Evolutionary conservation across 2,113 vertebrate genomes (phyloP).

Genomic region (Pollimyrus isidori): DNA sequence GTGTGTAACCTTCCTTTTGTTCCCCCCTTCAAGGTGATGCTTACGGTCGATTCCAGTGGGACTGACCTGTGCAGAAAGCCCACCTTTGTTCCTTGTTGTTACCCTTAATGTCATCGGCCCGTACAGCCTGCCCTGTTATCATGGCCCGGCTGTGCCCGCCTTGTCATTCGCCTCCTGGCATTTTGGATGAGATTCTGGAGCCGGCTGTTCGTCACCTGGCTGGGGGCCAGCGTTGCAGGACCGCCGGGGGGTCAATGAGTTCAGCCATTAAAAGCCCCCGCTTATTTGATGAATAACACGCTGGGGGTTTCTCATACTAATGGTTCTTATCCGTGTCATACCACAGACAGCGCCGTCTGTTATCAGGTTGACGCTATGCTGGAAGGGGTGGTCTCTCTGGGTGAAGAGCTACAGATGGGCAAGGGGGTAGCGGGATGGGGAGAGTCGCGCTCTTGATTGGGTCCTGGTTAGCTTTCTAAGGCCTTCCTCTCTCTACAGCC

Average conservation of each 20-base stretch:
- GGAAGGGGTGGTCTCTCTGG: neutral
- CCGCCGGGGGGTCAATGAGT: neutral
- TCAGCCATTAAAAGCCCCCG: neutral
- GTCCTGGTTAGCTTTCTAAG: neutral
- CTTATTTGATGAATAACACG: neutral
- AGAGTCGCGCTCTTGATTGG: neutral
- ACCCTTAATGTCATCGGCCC: neutral
- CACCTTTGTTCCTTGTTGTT: neutral
- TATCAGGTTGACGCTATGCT: neutral
- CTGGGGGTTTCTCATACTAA: neutral
- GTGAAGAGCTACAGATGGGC: neutral
- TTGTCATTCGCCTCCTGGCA: neutral
- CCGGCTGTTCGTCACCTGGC: neutral
- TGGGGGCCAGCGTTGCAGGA: neutral
- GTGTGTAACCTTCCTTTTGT: constrained; percentile 49
- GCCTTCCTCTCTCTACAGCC: constrained; percentile 51
- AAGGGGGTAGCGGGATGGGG: neutral
- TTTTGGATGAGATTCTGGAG: neutral
- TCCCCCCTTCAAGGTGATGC: neutral
- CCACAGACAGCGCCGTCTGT: neutral
- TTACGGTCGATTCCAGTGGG: neutral
- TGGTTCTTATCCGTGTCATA: neutral
- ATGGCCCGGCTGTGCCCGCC: neutral
- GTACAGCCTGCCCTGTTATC: neutral
- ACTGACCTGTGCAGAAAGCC: neutral